Evolutionary conservation across 2,113 vertebrate genomes (phyloP).

Genomic region (Tetrax tetrax): DNA sequence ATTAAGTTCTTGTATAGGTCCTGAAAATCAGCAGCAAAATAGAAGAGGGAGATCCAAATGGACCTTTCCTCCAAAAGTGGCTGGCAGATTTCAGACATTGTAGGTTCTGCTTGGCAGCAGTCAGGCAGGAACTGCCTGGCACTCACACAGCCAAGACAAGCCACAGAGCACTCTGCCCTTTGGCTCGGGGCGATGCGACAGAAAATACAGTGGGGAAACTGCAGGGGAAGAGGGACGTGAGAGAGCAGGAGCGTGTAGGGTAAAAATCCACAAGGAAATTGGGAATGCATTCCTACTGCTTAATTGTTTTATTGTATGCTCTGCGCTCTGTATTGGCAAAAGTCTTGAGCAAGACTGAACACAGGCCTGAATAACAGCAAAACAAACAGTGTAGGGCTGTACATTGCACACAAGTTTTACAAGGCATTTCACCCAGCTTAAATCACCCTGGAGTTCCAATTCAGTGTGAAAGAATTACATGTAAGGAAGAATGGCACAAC

Average conservation of each 20-base stretch:
- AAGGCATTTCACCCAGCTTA: not conserved
- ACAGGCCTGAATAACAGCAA: not conserved
- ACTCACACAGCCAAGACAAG: not conserved
- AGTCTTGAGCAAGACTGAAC: not conserved
- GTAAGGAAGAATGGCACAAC: not conserved
- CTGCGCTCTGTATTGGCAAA: not conserved
- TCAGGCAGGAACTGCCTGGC: fast-evolving
- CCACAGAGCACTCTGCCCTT: not conserved
- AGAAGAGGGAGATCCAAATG: not conserved
- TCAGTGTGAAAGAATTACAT: not conserved
- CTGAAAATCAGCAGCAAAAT: not conserved
- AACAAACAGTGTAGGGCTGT: not conserved
- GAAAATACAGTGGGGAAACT: not conserved
- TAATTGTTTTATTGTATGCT: not conserved
- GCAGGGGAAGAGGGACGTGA: not conserved
- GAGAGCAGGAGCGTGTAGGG: not conserved
- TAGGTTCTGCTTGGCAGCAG: not conserved
- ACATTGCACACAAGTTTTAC: not conserved
- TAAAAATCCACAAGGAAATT: not conserved
- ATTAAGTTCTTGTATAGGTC: not conserved
- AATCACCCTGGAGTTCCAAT: not conserved
- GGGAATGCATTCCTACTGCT: not conserved
- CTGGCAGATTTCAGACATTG: not conserved
- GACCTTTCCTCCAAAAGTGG: not conserved
- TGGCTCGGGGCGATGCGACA: not conserved